These are phyloP conservation scores for Pentamera pediparva DNA, from an alignment of 53 echinoderm and acorn worm genomes.

Conservation along the genomic window DNA sequence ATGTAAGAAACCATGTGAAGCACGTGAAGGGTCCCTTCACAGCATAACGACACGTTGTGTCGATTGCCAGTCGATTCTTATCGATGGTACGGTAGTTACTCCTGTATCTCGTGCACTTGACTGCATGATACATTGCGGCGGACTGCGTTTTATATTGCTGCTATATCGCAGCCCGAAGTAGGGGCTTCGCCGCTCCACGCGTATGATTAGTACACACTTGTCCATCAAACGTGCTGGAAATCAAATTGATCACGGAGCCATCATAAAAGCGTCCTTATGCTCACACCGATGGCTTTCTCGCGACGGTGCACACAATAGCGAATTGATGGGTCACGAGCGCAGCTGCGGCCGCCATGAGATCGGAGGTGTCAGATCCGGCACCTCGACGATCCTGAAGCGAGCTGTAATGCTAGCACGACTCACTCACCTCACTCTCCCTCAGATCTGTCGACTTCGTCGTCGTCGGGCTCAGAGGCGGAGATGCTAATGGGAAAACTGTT, in stretches of 20 bases:
- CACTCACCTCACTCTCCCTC: neutral
- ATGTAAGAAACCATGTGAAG: no score
- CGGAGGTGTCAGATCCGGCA: slow-evolving; percentile 23
- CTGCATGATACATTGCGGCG: no score
- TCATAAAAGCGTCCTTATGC: slow-evolving; percentile 12
- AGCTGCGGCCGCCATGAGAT: slow-evolving; percentile 29
- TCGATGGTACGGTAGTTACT: no score
- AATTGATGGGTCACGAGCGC: slow-evolving; percentile 13
- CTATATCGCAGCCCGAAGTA: neutral
- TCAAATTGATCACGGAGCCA: slow-evolving; percentile 19
- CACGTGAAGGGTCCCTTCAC: no score
- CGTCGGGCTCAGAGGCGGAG: no score
- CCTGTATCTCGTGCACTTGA: no score
- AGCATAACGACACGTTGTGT: no score
- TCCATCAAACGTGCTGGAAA: slow-evolving; percentile 26
- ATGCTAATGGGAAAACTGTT: slow-evolving; percentile 24
- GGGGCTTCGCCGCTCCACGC: neutral
- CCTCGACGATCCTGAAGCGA: slow-evolving; percentile 17
- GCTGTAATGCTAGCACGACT: slow-evolving; percentile 23
- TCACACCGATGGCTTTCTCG: slow-evolving; percentile 23
- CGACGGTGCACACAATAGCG: slow-evolving; percentile 2
- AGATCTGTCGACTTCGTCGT: no score
- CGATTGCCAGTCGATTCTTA: no score
- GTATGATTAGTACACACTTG: neutral
- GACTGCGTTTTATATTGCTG: neutral